A percentile compares a stretch with the other conserved stretches of the same genome.
These are phyloP conservation scores for Platynereis dumerilii DNA, from an alignment of 2,888 invertebrate genomes.

Conservation along the genomic window DNA sequence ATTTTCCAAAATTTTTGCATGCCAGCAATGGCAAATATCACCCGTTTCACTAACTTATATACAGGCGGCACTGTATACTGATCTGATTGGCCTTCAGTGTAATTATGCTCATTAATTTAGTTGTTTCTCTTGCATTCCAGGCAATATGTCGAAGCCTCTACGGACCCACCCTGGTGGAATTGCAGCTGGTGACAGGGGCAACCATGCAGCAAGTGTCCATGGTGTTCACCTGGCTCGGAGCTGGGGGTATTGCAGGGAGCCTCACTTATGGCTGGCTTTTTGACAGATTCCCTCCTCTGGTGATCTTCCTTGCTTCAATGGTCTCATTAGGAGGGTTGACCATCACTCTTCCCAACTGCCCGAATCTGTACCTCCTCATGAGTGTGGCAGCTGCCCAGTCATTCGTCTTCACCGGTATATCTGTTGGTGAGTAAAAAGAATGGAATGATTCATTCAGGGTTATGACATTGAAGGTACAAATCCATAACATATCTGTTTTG, in stretches of 20 bases:
- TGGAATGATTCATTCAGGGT: too few relatives aligned
- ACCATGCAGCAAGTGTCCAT: constrained; percentile 14
- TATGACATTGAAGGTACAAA: too few relatives aligned
- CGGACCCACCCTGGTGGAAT: constrained; percentile 18
- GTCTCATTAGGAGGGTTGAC: background rate
- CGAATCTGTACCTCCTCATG: constrained; percentile 6
- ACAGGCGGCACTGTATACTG: too few relatives aligned
- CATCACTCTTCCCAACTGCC: constrained; percentile 2
- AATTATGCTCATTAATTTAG: too few relatives aligned
- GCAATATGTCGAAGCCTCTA: constrained; percentile 15
- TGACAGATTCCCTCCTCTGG: constrained; percentile 15
- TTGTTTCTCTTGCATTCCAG: too few relatives aligned
- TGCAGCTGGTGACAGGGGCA: constrained; percentile 10
- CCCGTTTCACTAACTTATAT: too few relatives aligned
- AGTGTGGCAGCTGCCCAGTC: constrained; percentile 10
- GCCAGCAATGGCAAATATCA: too few relatives aligned
- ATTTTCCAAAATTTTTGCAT: too few relatives aligned
- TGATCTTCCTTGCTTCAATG: constrained; percentile 12
- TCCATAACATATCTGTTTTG: too few relatives aligned
- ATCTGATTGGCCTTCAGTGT: too few relatives aligned
- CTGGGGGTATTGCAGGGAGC: constrained; percentile 18
- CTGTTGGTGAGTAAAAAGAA: constrained; percentile 17
- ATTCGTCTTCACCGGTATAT: constrained; percentile 17
- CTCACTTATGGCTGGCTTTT: constrained; percentile 17
- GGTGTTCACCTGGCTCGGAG: constrained; percentile 22